phyloP scores from a whole-genome alignment of 2,113 vertebrate species.

The Anoplopoma fimbria region DNA sequence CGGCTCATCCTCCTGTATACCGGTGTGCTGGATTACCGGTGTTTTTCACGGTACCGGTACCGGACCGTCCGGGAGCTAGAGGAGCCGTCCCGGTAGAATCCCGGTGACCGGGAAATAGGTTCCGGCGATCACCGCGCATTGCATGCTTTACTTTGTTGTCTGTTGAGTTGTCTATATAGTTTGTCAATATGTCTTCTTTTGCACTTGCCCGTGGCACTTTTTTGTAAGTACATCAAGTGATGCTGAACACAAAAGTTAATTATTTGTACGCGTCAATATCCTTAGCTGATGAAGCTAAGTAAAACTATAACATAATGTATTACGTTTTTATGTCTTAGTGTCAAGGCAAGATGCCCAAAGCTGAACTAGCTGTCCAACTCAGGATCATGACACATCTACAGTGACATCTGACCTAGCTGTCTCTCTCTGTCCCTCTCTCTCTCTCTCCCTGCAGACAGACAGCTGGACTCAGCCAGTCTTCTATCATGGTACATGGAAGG shows the following conservation, averaged over 20 bases:
- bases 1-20: no score
- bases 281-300: constrained; percentile 3
- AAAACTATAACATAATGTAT: constrained; percentile 14
- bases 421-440: constrained; percentile 19
- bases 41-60: no score
- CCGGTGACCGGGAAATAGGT: no score
- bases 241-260: not conserved
- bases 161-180: not conserved
- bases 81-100: no score
- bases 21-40: no score
- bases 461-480: constrained; percentile 74
- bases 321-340: constrained; percentile 57
- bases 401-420: constrained; percentile 63
- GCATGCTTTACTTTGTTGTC: not conserved
- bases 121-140: no score
- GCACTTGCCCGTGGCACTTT: no score
- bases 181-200: not conserved
- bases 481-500: constrained; percentile 9
- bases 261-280: not conserved
- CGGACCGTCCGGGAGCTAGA: no score
- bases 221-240: not conserved
- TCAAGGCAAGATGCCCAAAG: constrained; percentile 57
- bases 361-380: constrained; percentile 60
- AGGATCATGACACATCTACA: constrained; percentile 70
- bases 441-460: constrained; percentile 68